Percentiles rank a stretch among this genome's conserved stretches.
phyloP scores from a whole-genome alignment of 1,140 invertebrate species.

The Wiebesia pumilae region DNA sequence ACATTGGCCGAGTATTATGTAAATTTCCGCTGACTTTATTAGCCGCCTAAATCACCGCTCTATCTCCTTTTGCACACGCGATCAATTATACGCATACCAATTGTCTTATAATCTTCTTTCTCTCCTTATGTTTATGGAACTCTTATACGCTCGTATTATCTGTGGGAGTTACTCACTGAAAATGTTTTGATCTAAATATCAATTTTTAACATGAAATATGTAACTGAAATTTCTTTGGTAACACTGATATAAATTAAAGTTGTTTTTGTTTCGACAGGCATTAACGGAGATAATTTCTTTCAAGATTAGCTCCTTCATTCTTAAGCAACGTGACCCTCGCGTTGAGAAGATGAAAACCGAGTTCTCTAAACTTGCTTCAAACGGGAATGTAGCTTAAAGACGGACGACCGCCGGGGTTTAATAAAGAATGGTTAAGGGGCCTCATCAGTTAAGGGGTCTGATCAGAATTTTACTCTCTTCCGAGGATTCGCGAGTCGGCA shows the following conservation, averaged over 20 bases:
- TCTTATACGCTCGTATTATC: background rate
- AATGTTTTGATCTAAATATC: background rate
- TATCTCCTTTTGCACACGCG: background rate
- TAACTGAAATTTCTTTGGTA: background rate
- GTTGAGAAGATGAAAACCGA: background rate
- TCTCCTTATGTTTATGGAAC: background rate
- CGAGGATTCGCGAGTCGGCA: no score
- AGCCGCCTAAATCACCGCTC: constrained; percentile 64
- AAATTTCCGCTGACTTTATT: constrained; percentile 65
- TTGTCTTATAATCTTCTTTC: background rate
- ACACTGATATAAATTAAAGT: background rate
- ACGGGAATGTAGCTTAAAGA: background rate
- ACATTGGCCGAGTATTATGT: constrained; percentile 61
- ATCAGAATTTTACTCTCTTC: no score
- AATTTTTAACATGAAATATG: background rate
- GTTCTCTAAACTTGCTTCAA: background rate
- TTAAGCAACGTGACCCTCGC: no score
- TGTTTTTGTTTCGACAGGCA: background rate
- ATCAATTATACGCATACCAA: background rate
- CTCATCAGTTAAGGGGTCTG: no score
- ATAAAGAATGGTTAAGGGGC: background rate
- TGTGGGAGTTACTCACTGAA: background rate
- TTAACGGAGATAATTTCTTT: background rate
- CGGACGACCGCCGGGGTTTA: background rate
- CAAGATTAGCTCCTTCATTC: background rate